Conservation (phyloP, 92 coral and sea anemone genomes). For the Palythoa grandiflora region DNA sequence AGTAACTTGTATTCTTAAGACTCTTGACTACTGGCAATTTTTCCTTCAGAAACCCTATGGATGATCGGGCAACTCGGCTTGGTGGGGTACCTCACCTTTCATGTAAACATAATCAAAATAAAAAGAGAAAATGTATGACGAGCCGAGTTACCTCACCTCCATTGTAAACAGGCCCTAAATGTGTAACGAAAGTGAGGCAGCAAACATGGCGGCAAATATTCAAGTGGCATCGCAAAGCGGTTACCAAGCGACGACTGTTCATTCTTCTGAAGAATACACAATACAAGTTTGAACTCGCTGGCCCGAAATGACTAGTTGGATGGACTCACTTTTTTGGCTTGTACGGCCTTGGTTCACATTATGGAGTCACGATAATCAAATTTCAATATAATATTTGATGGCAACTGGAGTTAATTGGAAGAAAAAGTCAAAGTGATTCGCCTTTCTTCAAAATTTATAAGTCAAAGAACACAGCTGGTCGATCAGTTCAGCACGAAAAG, state of each 20-base stretch:
- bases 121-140: no score
- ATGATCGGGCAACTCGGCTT: no score
- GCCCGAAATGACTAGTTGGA: background rate
- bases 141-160: background rate
- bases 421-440: background rate
- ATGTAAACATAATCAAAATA: no score
- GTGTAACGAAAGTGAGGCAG: constrained; percentile 23
- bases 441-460: background rate
- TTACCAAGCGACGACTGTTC: constrained; percentile 34
- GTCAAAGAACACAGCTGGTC: background rate
- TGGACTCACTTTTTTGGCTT: background rate
- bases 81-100: no score
- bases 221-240: constrained; percentile 8
- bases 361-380: background rate
- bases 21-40: no score
- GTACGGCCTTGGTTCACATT: background rate
- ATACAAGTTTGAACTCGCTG: background rate
- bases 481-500: background rate
- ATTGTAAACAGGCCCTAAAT: no score
- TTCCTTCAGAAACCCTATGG: no score
- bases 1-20: no score
- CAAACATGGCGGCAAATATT: constrained; percentile 20
- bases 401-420: background rate
- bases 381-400: background rate
- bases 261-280: background rate